Evolutionary conservation across 2,797 vertebrate species (phyloP).

Genomic region (Ciconia nigra): DNA sequence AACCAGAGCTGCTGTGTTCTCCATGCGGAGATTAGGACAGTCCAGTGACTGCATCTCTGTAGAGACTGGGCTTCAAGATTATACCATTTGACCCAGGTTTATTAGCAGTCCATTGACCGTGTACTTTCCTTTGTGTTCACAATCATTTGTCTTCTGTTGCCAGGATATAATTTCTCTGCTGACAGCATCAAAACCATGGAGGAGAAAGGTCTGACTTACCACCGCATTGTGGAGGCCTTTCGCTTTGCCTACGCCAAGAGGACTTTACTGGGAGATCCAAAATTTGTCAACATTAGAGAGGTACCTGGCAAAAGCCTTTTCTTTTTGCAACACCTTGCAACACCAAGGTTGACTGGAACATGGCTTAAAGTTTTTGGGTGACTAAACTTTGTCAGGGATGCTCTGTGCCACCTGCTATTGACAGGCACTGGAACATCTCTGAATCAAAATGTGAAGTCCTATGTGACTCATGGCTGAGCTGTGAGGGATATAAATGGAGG

Average conservation of each 20-base stretch:
- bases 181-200: slow-evolving; percentile 76
- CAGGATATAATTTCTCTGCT: slow-evolving; percentile 86
- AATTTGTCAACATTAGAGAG: slow-evolving; percentile 81
- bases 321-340: background rate
- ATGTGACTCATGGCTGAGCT: background rate
- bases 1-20: background rate
- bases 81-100: background rate
- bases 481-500: background rate
- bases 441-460: background rate
- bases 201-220: slow-evolving; percentile 85
- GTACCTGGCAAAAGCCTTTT: slow-evolving; percentile 72
- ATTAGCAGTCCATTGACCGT: background rate
- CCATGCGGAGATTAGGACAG: background rate
- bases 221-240: slow-evolving; percentile 91
- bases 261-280: slow-evolving; percentile 86
- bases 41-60: background rate
- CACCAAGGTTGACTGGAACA: background rate
- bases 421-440: background rate
- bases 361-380: background rate
- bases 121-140: background rate
- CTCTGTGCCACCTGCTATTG: background rate
- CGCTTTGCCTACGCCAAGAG: slow-evolving; percentile 94
- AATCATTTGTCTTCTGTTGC: background rate
- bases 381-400: background rate
- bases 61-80: background rate